A percentile compares a stretch with the other conserved stretches of the same genome.
phyloP scores from a whole-genome alignment of 2,888 invertebrate genomes.

The Eupithecia centaureata region DNA sequence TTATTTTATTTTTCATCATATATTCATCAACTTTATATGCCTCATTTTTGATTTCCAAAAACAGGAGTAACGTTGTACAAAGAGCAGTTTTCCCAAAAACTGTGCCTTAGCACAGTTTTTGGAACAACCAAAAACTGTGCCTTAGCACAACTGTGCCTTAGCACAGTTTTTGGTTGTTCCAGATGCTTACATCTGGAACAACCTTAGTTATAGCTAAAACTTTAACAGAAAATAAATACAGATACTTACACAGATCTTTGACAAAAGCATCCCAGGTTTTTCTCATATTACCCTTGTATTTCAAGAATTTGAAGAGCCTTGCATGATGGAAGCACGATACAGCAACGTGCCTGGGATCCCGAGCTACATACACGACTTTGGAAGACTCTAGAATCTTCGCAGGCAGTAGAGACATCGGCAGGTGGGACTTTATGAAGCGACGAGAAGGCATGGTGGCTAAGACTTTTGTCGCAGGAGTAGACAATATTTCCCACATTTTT shows the following conservation, averaged over 20 bases:
- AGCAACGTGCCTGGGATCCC: slow-evolving; percentile 92
- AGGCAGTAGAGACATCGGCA: slow-evolving; percentile 88
- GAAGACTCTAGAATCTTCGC: slow-evolving; percentile 74
- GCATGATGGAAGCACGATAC: slow-evolving; percentile 90
- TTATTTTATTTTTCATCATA: no score
- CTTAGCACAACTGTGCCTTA: no score
- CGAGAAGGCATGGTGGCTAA: slow-evolving; percentile 58
- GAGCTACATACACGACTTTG: slow-evolving; percentile 88
- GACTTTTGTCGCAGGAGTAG: slow-evolving; percentile 22
- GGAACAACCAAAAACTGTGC: no score
- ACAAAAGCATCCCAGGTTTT: slow-evolving; percentile 86
- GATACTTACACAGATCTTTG: slow-evolving; percentile 82
- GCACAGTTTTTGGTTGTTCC: no score
- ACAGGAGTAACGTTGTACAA: no score
- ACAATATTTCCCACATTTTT: slow-evolving; percentile 13
- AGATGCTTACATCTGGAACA: no score
- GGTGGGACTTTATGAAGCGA: slow-evolving; percentile 79
- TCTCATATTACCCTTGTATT: slow-evolving; percentile 82
- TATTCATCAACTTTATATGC: no score
- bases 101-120: no score
- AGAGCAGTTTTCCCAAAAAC: no score
- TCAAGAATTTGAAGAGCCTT: slow-evolving; percentile 75
- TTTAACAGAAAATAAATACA: not conserved
- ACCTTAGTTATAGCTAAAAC: no score
- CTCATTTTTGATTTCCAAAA: no score